These are phyloP conservation scores for Micoletzkya japonica DNA, from an alignment of 2,888 invertebrate species.

Conservation along the genomic window DNA sequence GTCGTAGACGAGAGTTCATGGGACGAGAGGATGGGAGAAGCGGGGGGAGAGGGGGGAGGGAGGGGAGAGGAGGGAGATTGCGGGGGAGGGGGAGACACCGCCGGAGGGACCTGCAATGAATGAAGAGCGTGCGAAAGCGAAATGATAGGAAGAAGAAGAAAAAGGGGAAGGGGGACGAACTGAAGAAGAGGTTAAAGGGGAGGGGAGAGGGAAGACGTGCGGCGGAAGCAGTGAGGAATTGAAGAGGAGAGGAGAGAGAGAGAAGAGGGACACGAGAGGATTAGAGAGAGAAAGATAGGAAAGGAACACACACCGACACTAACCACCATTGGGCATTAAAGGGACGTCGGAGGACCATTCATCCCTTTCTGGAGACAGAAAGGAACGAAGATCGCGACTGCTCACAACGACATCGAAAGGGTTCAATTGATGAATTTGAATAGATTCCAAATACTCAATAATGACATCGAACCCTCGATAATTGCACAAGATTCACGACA, in stretches of 20 bases:
- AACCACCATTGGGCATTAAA: no score
- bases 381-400: no score
- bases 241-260: not conserved
- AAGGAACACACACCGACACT: no score
- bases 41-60: slow-evolving; percentile 24
- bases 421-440: no score
- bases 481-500: no score
- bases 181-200: slow-evolving; percentile 7
- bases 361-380: no score
- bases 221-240: not conserved
- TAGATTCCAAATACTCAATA: no score
- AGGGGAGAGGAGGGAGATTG: not conserved
- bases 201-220: not conserved
- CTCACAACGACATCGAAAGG: no score
- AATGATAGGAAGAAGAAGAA: slow-evolving; percentile 4
- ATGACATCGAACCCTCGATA: no score
- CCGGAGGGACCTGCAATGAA: slow-evolving; percentile 2
- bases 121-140: not conserved
- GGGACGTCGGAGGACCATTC: no score
- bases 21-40: slow-evolving; percentile 29
- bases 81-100: not conserved
- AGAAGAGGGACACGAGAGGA: not conserved
- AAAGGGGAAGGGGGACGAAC: slow-evolving; percentile 1
- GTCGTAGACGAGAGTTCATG: slow-evolving; percentile 3
- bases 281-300: not conserved